Evolutionary conservation across 2,888 invertebrate genomes (phyloP).

Genomic region (Lymantria dispar): DNA sequence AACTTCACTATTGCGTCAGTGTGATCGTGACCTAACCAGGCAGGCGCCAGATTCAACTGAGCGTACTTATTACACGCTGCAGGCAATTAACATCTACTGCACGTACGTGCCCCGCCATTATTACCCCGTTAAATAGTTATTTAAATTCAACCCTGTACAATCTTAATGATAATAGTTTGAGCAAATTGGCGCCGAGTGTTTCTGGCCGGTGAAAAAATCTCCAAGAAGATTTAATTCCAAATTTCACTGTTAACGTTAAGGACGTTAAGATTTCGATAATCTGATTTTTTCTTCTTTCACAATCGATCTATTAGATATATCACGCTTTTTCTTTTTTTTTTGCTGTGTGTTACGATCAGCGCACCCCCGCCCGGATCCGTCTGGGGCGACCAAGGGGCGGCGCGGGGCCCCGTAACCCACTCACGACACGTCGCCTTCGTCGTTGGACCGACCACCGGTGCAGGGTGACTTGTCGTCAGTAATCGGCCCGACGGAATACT

Average conservation of each 20-base stretch:
- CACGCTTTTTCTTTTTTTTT: too few species aligned
- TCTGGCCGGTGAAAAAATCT: conserved; percentile 19
- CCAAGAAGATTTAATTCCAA: conserved; percentile 12
- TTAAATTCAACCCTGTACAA: conserved; percentile 56
- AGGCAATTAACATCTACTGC: conserved; percentile 67
- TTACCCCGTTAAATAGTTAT: conserved; percentile 67
- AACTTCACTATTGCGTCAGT: conserved; percentile 6
- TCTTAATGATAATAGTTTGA: conserved; percentile 41
- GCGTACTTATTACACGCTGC: conserved; percentile 61
- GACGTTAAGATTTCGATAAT: too few species aligned
- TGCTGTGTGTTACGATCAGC: too few species aligned
- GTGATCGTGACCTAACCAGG: conserved; percentile 22
- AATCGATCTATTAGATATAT: too few species aligned
- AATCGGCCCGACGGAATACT: too few species aligned
- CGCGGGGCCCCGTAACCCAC: too few species aligned
- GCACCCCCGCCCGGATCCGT: too few species aligned
- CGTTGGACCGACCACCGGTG: too few species aligned
- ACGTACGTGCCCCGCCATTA: conserved; percentile 53
- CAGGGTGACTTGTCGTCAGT: too few species aligned
- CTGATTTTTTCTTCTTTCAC: too few species aligned
- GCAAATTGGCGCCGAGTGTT: conserved; percentile 41
- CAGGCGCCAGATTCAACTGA: conserved; percentile 35
- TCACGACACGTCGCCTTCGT: too few species aligned
- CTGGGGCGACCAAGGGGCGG: too few species aligned
- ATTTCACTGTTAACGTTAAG: background rate